Base-by-base conservation (phyloP, 2,797 vertebrate genomes). In the Mycteria americana region DNA sequence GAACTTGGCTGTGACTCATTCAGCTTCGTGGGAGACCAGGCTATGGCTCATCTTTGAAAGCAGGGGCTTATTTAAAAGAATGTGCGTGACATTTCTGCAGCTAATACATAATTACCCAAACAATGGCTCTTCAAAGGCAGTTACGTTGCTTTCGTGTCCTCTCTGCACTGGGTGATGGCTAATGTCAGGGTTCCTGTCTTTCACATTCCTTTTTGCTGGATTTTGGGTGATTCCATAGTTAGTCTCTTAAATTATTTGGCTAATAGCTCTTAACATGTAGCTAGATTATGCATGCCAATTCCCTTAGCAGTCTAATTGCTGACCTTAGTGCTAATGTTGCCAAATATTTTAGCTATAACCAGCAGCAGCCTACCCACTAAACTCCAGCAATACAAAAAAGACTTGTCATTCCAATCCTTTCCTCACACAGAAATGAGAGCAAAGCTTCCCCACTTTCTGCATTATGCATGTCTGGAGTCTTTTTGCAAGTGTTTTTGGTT, bases 121-220 rank as follows among this genome's bases (percentile, higher is more conserved):
- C 33, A 48, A 33, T 18, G 37, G 45, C 33, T 73, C 50, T 67
- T 50, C 67, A n/a, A 27, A 67, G 53, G 43, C 25, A 22, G 28
- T 19, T 28, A 25, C 1, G 1, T 5, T 9, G 1, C 37, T 67
- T 54, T 60, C 0, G 0, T 43, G 27, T 59, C 33, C 33, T 43
- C 25, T 63, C 51, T 73, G 37, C 19, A 3, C 18, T 22, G 48
- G 9, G 10, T 76, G 54, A 48, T 28, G 13, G 31, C 45, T 68
- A 23, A 19, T 81, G 60, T 46, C 43, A 43, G 28, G 69, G 24
- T 33, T 85, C 35, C 59, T n/a, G 56, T 78, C 64, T 86, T 27
- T 15, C 39, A 54, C n/a, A 3, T 85, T 79, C 27, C 11, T 80
- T 76, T 80, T 65, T 30, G 23, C 33, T 17, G 10, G 8, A 6